Percentiles rank a stretch among this genome's conserved stretches.
Conservation (phyloP, 2,888 invertebrate species). For the Laspeyria flexula region DNA sequence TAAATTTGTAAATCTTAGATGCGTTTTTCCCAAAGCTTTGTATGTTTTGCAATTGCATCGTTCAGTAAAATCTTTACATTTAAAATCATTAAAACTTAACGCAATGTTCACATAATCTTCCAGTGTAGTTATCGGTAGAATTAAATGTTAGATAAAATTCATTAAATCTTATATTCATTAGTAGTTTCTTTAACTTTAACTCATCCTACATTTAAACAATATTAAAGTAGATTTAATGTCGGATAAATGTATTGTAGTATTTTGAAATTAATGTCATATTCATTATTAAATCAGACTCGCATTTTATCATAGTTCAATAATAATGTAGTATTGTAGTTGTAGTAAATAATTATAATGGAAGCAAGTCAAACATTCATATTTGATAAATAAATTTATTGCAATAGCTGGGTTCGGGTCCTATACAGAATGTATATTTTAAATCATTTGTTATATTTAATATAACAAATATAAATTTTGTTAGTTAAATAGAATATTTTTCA, state of each 20-base stretch:
- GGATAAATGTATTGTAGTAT: slow-evolving; percentile 15
- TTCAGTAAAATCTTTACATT: slow-evolving; percentile 8
- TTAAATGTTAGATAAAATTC: not conserved
- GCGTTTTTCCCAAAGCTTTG: no score
- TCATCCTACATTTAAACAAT: not conserved
- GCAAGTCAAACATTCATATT: slow-evolving; percentile 62
- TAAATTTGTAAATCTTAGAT: no score
- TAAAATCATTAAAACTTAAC: slow-evolving; percentile 12
- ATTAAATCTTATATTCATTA: not conserved
- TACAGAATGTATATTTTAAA: slow-evolving; percentile 35
- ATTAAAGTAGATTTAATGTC: slow-evolving; percentile 1
- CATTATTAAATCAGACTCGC: not conserved
- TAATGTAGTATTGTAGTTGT: not conserved
- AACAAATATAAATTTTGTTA: slow-evolving; percentile 1
- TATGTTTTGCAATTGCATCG: not conserved
- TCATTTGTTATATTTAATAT: slow-evolving; percentile 28
- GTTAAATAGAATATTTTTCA: no score
- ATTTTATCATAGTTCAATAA: not conserved
- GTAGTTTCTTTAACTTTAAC: not conserved
- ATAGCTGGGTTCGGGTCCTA: slow-evolving; percentile 80
- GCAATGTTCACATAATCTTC: slow-evolving; percentile 75
- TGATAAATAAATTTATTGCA: slow-evolving; percentile 51
- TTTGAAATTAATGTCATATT: slow-evolving; percentile 1
- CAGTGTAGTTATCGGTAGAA: slow-evolving; percentile 43
- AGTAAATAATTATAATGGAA: not conserved